Conservation (phyloP, 2,797 vertebrate species). For the Onychomys leucogaster region DNA sequence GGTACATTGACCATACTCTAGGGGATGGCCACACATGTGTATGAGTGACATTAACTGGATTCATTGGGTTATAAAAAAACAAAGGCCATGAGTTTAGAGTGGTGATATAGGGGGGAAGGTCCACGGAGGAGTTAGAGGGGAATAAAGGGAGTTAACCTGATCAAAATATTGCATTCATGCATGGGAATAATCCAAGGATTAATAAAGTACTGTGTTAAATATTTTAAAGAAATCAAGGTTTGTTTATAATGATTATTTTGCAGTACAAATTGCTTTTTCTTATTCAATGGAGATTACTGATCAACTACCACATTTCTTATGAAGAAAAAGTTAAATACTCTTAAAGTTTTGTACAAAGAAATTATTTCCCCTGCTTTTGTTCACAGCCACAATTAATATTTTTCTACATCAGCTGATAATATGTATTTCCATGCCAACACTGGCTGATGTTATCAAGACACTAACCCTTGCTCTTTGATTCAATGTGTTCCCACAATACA, state of each 20-base stretch:
- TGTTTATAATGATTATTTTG: background rate
- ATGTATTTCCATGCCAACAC: conserved; percentile 75
- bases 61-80: background rate
- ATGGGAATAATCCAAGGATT: background rate
- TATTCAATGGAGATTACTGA: background rate
- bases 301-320: background rate
- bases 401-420: conserved; percentile 28
- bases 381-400: conserved; percentile 58
- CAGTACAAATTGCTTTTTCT: background rate
- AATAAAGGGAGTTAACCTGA: background rate
- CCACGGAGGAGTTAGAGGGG: background rate
- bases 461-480: conserved; percentile 67
- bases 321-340: conserved; percentile 25
- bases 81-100: background rate
- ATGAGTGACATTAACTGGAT: background rate
- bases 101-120: too few relatives aligned
- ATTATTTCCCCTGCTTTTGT: conserved; percentile 13
- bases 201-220: background rate
- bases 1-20: background rate
- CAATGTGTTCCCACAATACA: conserved; percentile 56
- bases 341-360: conserved; percentile 55
- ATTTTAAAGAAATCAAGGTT: background rate
- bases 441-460: background rate
- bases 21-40: background rate
- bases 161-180: background rate